Percentiles rank a stretch among this genome's conserved stretches.
Conservation (phyloP, 2,888 invertebrate genomes). For the Automeris io region DNA sequence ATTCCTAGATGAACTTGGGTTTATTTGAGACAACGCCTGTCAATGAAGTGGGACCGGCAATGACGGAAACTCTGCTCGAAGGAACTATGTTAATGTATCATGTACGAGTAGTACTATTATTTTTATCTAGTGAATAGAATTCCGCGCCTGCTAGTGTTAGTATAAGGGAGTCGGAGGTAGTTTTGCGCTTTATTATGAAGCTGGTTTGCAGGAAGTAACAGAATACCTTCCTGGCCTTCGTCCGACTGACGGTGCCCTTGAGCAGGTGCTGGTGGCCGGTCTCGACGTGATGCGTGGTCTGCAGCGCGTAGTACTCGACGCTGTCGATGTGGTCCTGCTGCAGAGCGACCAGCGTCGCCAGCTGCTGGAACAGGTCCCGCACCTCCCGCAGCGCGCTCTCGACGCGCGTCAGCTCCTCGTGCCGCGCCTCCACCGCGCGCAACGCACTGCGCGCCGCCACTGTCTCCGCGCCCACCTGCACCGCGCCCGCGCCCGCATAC, state of each 20-base stretch:
- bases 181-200: not conserved
- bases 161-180: not conserved
- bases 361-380: conserved; percentile 88
- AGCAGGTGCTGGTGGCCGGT: conserved; percentile 72
- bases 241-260: conserved; percentile 66
- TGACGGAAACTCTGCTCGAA: not conserved
- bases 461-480: conserved; percentile 87
- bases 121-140: not conserved
- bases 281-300: conserved; percentile 78
- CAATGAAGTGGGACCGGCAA: not conserved
- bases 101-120: not conserved
- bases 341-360: conserved; percentile 86
- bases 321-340: conserved; percentile 82
- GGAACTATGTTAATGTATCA: not conserved
- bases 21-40: too few species aligned
- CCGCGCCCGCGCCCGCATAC: not conserved
- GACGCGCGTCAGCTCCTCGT: conserved; percentile 87
- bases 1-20: too few species aligned
- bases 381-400: conserved; percentile 88
- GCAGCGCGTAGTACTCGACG: conserved; percentile 81
- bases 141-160: not conserved
- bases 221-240: conserved; percentile 70
- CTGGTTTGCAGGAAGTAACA: not conserved
- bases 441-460: conserved; percentile 84
- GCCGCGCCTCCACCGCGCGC: conserved; percentile 88